Base-by-base conservation (phyloP, 2,888 invertebrate genomes). In the Catocala fraxini region DNA sequence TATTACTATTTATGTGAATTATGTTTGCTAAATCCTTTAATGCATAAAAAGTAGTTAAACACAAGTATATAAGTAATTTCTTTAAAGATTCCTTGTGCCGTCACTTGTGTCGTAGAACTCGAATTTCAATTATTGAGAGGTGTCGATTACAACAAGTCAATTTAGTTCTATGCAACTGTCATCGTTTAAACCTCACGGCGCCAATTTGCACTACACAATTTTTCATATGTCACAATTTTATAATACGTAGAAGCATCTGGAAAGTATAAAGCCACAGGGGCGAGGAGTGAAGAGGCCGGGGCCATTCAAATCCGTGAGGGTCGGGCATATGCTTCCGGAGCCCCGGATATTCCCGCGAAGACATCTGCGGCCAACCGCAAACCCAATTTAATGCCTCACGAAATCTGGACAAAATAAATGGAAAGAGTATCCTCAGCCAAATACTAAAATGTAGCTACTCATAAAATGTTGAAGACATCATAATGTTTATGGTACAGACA, bases 331-430 rank as follows among this genome's bases (percentile, higher is more conserved):
- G 82, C 74, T 81, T 75, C 78, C 79, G 71, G 70, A 69, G 67
- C 68, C 71, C 71, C 70, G 73, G 81, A 86, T 86, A 87, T 84
- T 83, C 78, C 84, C 80, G 74, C 76, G 86, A 87, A 86, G 89
- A 90, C 90, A 89, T 87, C 90, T 90, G 90, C 84, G 87, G 83
- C 84, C 86, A 83, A 73, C 88, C 86, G 83, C 84, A 85, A 86
- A 90, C 85, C 88, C 88, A 91, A 91, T 91, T 90, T 90, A 87
- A 91, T 90, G 89, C 89, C 82, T 87, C 89, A 86, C 85, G 78
- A 87, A 90, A 88, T 87, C 86, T 86, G 85, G 83, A 89, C 88
- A 85, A 86, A 89, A 88, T 88, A 89, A 88, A 89, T 88, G 82
- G 56, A 79, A 84, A 85, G 79, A 83, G 77, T 84, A 83, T 85